These are phyloP conservation scores for Saturnia japonica DNA, from an alignment of 2,888 invertebrate genomes.

Conservation along the genomic window DNA sequence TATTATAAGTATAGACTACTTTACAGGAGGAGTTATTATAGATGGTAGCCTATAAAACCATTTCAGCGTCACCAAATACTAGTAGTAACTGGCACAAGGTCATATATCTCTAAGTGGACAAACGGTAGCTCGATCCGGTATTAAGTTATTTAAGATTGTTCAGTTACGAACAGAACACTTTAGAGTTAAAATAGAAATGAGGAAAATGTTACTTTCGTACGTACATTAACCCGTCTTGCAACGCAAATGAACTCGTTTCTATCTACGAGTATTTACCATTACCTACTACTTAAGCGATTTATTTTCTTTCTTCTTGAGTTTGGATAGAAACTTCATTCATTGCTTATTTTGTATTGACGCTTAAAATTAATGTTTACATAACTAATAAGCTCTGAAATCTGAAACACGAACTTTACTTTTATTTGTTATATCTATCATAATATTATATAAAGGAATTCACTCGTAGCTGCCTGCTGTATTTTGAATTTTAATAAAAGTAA, in stretches of 20 bases:
- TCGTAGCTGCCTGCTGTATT: neutral
- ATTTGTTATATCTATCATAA: neutral
- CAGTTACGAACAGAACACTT: constrained; percentile 8
- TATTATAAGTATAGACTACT: too few species aligned
- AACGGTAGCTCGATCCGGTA: neutral
- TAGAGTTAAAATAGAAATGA: constrained; percentile 20
- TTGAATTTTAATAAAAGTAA: neutral
- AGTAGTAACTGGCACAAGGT: neutral
- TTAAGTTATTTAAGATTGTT: constrained; percentile 12
- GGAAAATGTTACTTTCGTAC: constrained; percentile 16
- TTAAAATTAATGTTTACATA: constrained; percentile 2
- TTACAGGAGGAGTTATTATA: too few species aligned
- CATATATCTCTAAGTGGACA: neutral
- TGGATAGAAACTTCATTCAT: neutral
- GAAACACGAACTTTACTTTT: neutral
- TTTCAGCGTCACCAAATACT: neutral
- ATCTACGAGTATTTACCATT: constrained; percentile 7
- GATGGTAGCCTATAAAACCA: neutral
- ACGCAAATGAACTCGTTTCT: constrained; percentile 12
- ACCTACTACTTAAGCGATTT: constrained; percentile 1
- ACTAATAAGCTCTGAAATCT: neutral
- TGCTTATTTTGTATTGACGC: constrained; percentile 4
- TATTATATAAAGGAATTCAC: neutral
- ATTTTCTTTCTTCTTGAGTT: constrained; percentile 6
- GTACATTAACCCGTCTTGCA: constrained; percentile 9